These are phyloP conservation scores for Heliconius hortense DNA, from an alignment of 2,888 invertebrate genomes.

Conservation along the genomic window DNA sequence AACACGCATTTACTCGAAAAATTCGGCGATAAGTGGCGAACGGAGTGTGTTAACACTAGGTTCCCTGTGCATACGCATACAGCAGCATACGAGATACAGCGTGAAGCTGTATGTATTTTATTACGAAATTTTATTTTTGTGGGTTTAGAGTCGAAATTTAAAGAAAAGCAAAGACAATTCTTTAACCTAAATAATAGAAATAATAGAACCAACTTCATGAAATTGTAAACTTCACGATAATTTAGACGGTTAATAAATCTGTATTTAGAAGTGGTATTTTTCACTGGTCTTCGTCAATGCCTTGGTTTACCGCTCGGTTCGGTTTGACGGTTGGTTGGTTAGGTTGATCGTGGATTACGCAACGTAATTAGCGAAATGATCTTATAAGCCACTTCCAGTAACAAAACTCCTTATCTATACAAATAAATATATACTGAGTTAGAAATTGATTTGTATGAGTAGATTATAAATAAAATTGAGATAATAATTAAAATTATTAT, in stretches of 20 bases:
- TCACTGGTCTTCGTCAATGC: slow-evolving; percentile 18
- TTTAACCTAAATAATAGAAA: too few relatives aligned
- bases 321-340: slow-evolving; percentile 18
- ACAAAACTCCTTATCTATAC: slow-evolving; percentile 9
- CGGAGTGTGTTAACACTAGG: too few relatives aligned
- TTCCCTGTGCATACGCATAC: too few relatives aligned
- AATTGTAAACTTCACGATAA: too few relatives aligned
- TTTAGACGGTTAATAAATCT: not conserved
- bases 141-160: too few relatives aligned
- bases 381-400: slow-evolving; percentile 14
- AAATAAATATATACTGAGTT: not conserved
- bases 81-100: too few relatives aligned
- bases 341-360: slow-evolving; percentile 18
- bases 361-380: slow-evolving; percentile 21
- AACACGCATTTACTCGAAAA: too few relatives aligned
- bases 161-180: too few relatives aligned
- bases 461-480: not conserved
- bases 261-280: not conserved
- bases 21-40: too few relatives aligned
- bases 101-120: too few relatives aligned
- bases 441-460: not conserved
- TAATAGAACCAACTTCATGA: too few relatives aligned
- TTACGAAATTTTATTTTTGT: too few relatives aligned
- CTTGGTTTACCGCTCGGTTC: slow-evolving; percentile 22
- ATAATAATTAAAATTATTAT: not conserved